These are phyloP conservation scores for Zaprionus tsacasi DNA, from an alignment of 1,140 invertebrate genomes.

Conservation along the genomic window DNA sequence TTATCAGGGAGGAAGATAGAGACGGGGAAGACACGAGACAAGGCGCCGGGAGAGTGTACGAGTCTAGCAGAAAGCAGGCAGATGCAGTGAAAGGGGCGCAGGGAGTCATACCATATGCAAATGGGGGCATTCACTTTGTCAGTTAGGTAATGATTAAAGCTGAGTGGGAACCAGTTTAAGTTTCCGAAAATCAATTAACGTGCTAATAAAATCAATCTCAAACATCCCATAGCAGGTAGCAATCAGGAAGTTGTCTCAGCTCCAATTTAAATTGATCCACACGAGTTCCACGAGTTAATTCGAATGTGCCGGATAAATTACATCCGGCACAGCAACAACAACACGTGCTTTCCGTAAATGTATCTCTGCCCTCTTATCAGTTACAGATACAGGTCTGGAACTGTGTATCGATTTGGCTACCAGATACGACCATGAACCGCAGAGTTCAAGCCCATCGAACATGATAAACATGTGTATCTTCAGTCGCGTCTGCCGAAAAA, in stretches of 20 bases:
- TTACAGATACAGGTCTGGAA: conserved; percentile 11
- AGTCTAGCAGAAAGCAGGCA: conserved; percentile 35
- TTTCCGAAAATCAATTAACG: conserved; percentile 59
- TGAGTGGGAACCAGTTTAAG: conserved; percentile 19
- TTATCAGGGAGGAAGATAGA: conserved; percentile 29
- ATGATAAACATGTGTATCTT: conserved; percentile 16
- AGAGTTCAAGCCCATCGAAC: conserved; percentile 32
- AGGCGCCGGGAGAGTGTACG: conserved; percentile 20
- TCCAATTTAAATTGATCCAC: conserved; percentile 19
- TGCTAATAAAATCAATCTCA: conserved; percentile 62
- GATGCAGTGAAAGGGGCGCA: conserved; percentile 4
- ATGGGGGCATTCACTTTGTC: conserved; percentile 56
- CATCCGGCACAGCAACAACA: conserved; percentile 19
- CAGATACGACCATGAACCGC: conserved; percentile 36
- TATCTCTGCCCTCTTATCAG: conserved; percentile 7
- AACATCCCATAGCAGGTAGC: conserved; percentile 6
- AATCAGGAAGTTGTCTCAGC: conserved; percentile 33
- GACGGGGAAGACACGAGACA: conserved; percentile 26
- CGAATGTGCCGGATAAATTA: conserved; percentile 19
- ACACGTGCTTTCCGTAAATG: not conserved
- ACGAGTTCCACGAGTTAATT: conserved; percentile 15
- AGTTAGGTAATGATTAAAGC: not conserved
- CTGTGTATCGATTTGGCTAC: not conserved
- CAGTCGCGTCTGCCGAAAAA: not conserved
- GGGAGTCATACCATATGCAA: conserved; percentile 59